phyloP scores from a whole-genome alignment of 2,888 invertebrate species.

The Andrena flavipes region DNA sequence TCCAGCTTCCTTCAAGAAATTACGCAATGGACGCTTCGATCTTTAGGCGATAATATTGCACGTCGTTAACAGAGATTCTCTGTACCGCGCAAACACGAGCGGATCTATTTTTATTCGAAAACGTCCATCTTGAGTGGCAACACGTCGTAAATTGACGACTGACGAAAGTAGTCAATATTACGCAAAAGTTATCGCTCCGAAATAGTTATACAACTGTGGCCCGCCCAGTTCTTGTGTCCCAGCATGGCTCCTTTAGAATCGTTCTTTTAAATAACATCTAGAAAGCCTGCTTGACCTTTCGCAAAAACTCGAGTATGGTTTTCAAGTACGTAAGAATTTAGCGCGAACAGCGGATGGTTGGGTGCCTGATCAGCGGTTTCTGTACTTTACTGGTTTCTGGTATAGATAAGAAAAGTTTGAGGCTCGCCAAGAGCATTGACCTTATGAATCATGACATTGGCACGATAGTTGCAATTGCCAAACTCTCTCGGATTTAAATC shows the following conservation, averaged over 20 bases:
- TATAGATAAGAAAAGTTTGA: conserved; percentile 7
- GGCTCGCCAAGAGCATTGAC: conserved; percentile 48
- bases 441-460: conserved; percentile 54
- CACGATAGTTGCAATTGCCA: conserved; percentile 37
- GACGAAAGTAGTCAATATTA: conserved; percentile 1
- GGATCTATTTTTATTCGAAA: conserved; percentile 4
- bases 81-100: background rate
- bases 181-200: conserved; percentile 28
- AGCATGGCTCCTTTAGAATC: conserved; percentile 17
- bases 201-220: conserved; percentile 1
- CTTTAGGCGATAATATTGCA: background rate
- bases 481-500: conserved; percentile 48
- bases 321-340: background rate
- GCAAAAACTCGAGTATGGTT: background rate
- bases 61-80: background rate
- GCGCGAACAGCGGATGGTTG: background rate
- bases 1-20: conserved; percentile 6
- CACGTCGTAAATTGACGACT: background rate
- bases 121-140: background rate
- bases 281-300: background rate
- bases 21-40: conserved; percentile 8
- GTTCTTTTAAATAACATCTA: conserved; percentile 41
- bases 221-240: background rate
- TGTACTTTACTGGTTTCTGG: background rate
- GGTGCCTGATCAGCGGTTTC: background rate